Base-by-base conservation (phyloP, 30 jellyfish, hydroid and myxozoan genomes). In the Cassiopea andromeda region DNA sequence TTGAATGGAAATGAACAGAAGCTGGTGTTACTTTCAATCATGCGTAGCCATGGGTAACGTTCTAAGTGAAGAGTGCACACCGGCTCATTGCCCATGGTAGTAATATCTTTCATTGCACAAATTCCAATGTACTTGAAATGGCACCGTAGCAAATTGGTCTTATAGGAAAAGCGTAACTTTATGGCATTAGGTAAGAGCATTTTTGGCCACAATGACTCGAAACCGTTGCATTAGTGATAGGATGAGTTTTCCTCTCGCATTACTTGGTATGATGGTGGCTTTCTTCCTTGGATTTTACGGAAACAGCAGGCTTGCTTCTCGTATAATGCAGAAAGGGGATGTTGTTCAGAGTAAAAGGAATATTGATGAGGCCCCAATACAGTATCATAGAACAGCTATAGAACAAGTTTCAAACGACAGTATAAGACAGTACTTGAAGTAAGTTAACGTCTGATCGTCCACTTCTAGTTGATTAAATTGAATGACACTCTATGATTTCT, bases 241-340 rank as follows among this genome's bases (percentile, higher is more conserved):
- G 12, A 54, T 54, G 7, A 54, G 64, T 54, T 54, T 54, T 54
- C 64, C 64, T 54, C 12, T 54, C 64, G 12, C 64, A 54, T 54
- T 54, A 3, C 7, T 54, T 54, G 7, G 10, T 54, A 54, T 54
- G 12, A 74, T 77, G 6, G 70, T 74, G 2, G 94, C 94, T 13
- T 87, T 87, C 46, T 9, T 77, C 75, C 74, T 73, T 15, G 94
- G 94, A 46, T 87, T 46, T 18, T 77, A 47, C 49, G 86, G 70
- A 6, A 77, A 49, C 17, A 27, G 14, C 1, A 7, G 48, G 74
- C 57, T 77, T 13, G 74, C 75, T 7, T 6, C 12, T 1, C 3
- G 72, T 48, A 16, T 13, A 2, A 49, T 43, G 16, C 1, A 47
- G 1, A 1, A 47, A 7, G 58, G n/a, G 17, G 3, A 1, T 44